Percentiles rank a stretch among this genome's conserved stretches.
Conservation (phyloP, 2,888 invertebrate genomes). For the Lobophora halterata region DNA sequence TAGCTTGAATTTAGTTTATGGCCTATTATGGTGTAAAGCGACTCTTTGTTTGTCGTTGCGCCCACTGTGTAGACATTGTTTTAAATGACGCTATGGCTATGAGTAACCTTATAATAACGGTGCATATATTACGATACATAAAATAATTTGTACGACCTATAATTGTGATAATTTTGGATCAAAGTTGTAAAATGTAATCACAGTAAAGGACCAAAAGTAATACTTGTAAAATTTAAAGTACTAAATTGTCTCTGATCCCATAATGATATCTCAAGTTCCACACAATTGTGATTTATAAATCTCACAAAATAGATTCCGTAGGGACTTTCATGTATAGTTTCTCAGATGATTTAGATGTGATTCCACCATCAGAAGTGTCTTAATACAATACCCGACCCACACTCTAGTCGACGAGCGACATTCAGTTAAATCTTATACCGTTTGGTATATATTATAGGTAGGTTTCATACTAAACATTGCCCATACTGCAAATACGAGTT, state of each 20-base stretch:
- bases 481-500: conserved; percentile 6
- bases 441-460: no score
- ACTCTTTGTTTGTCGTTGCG: conserved; percentile 53
- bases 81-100: conserved; percentile 49
- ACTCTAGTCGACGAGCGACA: conserved; percentile 56
- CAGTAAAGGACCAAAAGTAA: no score
- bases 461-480: conserved; percentile 46
- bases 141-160: no score
- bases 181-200: no score
- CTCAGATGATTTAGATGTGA: conserved; percentile 15
- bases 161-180: no score
- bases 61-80: conserved; percentile 52
- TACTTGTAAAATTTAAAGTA: no score
- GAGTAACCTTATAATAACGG: no score
- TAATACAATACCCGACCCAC: conserved; percentile 56
- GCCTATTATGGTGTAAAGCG: conserved; percentile 55
- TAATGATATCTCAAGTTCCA: no score
- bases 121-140: no score
- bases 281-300: no score
- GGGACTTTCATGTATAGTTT: not conserved
- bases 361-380: conserved; percentile 39
- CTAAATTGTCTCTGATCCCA: no score
- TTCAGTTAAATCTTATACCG: conserved; percentile 63
- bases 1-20: conserved; percentile 54
- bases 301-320: not conserved